Percentiles rank a stretch among this genome's conserved stretches.
These are phyloP conservation scores for Gephyroberyx darwinii DNA, from an alignment of 2,797 vertebrate species.

Conservation along the genomic window DNA sequence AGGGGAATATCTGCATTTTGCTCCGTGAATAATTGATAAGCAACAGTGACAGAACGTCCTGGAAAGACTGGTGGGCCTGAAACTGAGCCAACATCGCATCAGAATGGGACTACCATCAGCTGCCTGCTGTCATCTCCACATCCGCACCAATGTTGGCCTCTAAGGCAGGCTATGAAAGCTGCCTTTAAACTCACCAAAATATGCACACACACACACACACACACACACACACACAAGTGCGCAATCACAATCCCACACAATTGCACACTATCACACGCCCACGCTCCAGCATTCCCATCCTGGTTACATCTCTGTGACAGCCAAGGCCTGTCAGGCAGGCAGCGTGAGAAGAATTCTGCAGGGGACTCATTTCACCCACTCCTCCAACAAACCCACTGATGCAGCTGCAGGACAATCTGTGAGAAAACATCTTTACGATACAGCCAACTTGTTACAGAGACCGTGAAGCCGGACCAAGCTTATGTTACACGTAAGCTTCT, in stretches of 20 bases:
- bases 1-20: slow-evolving; percentile 35
- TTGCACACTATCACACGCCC: slow-evolving; percentile 53
- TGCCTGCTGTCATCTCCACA: slow-evolving; percentile 43
- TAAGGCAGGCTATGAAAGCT: not conserved
- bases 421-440: slow-evolving; percentile 62
- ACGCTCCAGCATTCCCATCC: slow-evolving; percentile 55
- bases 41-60: slow-evolving; percentile 17
- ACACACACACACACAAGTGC: slow-evolving; percentile 1
- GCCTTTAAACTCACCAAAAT: not conserved
- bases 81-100: slow-evolving; percentile 45
- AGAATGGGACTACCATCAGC: slow-evolving; percentile 33
- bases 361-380: slow-evolving; percentile 57
- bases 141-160: slow-evolving; percentile 22
- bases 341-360: slow-evolving; percentile 73
- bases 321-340: slow-evolving; percentile 58
- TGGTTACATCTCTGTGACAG: slow-evolving; percentile 63
- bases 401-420: slow-evolving; percentile 78
- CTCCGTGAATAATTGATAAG: slow-evolving; percentile 49
- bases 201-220: not conserved
- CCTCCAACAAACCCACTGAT: slow-evolving; percentile 59
- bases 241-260: slow-evolving; percentile 18
- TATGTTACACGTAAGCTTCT: slow-evolving; percentile 16
- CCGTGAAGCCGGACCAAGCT: slow-evolving; percentile 30
- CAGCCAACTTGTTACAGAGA: slow-evolving; percentile 27
- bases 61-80: slow-evolving; percentile 25